Evolutionary conservation across 2,113 vertebrate species (phyloP).

Genomic region (Rhombomys opimus): DNA sequence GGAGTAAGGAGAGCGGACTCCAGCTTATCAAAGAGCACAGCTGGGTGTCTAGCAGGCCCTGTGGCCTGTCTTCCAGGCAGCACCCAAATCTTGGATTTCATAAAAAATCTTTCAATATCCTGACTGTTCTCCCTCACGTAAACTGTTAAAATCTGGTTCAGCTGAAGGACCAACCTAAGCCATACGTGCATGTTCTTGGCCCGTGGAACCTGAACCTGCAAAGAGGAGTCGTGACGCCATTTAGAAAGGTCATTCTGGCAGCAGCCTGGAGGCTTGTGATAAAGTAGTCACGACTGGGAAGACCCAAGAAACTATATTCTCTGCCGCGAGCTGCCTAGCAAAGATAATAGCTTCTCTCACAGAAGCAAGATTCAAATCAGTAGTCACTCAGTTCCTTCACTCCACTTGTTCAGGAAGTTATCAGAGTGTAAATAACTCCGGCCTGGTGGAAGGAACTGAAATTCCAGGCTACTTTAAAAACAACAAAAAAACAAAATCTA

Average conservation of each 20-base stretch:
- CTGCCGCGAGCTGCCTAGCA: not conserved
- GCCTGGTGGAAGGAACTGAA: not conserved
- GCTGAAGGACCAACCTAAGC: not conserved
- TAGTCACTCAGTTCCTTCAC: not conserved
- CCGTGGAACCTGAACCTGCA: not conserved
- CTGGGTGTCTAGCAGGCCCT: not conserved
- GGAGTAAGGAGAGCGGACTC: not conserved
- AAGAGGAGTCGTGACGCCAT: not conserved
- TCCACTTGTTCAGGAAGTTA: not conserved
- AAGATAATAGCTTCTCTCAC: not conserved
- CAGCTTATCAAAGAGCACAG: not conserved
- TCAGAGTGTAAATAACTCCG: not conserved
- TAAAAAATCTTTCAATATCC: not conserved
- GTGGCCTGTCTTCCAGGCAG: not conserved
- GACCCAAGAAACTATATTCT: not conserved
- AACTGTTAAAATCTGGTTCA: not conserved
- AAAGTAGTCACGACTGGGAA: not conserved
- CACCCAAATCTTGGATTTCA: not conserved
- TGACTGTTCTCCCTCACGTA: not conserved
- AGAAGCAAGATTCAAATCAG: not conserved
- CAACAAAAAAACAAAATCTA: not conserved
- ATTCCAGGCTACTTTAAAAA: rapidly evolving
- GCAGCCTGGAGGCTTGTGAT: not conserved
- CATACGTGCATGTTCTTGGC: not conserved
- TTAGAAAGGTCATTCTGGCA: conserved; percentile 13